Evolutionary conservation across 2,888 invertebrate species (phyloP).

Genomic region (Acanthosepion esculentum): DNA sequence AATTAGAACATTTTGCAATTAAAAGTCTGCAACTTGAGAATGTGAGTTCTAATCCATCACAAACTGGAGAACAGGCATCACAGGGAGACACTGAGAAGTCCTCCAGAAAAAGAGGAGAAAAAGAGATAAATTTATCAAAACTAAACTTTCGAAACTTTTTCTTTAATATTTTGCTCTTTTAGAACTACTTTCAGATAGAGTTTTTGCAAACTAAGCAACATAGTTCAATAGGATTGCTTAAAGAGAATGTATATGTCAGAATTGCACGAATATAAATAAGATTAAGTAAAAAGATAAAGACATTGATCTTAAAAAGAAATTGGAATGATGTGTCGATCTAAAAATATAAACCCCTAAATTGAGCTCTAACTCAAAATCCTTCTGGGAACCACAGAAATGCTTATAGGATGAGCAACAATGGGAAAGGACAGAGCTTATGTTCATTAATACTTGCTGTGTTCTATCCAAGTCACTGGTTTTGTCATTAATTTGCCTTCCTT

Average conservation of each 20-base stretch:
- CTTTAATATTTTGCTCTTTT: background rate
- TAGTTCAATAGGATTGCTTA: background rate
- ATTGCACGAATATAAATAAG: background rate
- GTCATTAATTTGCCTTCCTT: constrained; percentile 16
- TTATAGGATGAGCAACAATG: constrained; percentile 18
- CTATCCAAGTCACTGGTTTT: constrained; percentile 18
- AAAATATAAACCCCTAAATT: constrained; percentile 17
- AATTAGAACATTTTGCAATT: background rate
- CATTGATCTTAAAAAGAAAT: background rate
- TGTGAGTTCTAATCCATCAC: background rate
- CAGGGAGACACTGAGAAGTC: background rate
- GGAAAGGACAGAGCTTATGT: background rate
- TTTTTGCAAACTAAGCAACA: background rate
- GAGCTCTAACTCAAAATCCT: constrained; percentile 33
- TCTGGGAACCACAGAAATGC: background rate
- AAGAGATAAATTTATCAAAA: background rate
- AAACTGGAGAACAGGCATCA: background rate
- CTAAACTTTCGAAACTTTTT: background rate
- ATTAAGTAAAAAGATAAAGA: background rate
- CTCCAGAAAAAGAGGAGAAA: background rate
- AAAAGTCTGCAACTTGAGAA: background rate
- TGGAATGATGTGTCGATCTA: background rate
- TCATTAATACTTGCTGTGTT: background rate
- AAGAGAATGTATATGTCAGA: background rate
- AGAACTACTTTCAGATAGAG: background rate